Base-by-base conservation (phyloP, 2,888 invertebrate genomes). In the Epicampocera succincta region DNA sequence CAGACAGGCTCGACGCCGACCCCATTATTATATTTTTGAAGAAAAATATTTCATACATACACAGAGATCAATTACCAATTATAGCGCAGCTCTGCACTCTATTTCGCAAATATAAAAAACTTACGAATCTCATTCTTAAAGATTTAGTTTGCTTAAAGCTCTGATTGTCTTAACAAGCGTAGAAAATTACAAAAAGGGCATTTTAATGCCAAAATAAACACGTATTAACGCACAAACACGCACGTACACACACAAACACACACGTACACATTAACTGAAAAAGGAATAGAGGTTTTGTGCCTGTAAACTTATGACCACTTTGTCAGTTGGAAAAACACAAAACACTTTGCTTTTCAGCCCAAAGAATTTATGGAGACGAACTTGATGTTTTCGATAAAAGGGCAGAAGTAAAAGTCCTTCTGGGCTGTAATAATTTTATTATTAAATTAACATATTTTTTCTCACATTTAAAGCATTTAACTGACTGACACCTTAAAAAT, bases 1-100 rank as follows among this genome's bases (percentile, higher is more conserved):
- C 65, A 66, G 33, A 56, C 17, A 25, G 11, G 40, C 40, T 21
- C 40, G 74, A 56, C 74, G 74, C 74, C 74, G 56, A 66, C 74
- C 65, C 56, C 40, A 48, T 58, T 74, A 48, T 65, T 9, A 15
- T 29, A 52, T 13, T 25, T n/a, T 33, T 33, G 33, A 33, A 33
- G 8, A 5, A 33, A 33, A 1, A 33, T 33, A 9, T 5, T 33
- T 33, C n/a, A n/a, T n/a, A n/a, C n/a, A n/a, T n/a, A n/a, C n/a
- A n/a, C n/a, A n/a, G n/a, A 8, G 33, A 33, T 33, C 5, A 33
- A 33, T 33, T 33, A 8, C 8, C 33, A 33, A 8, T 33, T 33
- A 33, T 33, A 33, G 33, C 8, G 8, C 8, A 8, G 33, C 5
- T 25, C 25, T 25, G 25, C 25, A 25, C 2, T 3, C 25, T 25